These are phyloP conservation scores for Lithodes maja DNA, from an alignment of 2,888 invertebrate genomes.

Conservation along the genomic window DNA sequence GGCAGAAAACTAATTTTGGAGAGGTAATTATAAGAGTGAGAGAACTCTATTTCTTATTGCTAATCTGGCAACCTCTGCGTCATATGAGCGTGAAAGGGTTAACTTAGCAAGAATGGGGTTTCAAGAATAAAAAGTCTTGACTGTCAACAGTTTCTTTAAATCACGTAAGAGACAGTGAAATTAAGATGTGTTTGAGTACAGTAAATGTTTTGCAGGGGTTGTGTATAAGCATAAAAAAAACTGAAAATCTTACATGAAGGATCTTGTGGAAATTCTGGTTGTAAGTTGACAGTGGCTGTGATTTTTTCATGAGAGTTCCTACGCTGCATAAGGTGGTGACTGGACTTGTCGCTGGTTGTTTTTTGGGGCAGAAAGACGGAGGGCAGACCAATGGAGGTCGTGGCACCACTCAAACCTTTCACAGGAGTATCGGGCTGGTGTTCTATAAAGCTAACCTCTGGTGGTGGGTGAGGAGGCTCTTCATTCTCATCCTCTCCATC, in stretches of 20 bases:
- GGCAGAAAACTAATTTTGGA: too few species aligned
- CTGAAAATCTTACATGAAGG: slow-evolving; percentile 63
- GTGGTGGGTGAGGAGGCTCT: slow-evolving; percentile 45
- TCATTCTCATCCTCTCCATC: slow-evolving; percentile 44
- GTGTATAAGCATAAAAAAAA: slow-evolving; percentile 8
- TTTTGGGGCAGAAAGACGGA: slow-evolving; percentile 49
- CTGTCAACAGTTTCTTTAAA: not conserved
- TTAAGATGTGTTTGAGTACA: not conserved
- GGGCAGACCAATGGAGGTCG: slow-evolving; percentile 43
- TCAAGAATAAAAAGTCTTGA: too few species aligned
- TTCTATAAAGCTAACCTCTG: slow-evolving; percentile 55
- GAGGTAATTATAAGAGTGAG: too few species aligned
- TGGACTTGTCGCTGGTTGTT: slow-evolving; percentile 41
- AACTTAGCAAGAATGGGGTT: too few species aligned
- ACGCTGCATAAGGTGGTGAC: slow-evolving; percentile 26
- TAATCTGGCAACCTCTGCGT: too few species aligned
- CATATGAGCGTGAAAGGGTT: too few species aligned
- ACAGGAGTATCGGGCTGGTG: slow-evolving; percentile 36
- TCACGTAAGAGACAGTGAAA: not conserved
- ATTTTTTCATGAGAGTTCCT: slow-evolving; percentile 57
- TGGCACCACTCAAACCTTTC: slow-evolving; percentile 39
- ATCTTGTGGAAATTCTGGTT: slow-evolving; percentile 69
- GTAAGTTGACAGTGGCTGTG: slow-evolving; percentile 47
- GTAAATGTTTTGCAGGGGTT: too few species aligned
- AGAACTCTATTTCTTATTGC: too few species aligned